These are phyloP conservation scores for Plectropomus leopardus DNA, from an alignment of 2,113 vertebrate species.

Conservation along the genomic window DNA sequence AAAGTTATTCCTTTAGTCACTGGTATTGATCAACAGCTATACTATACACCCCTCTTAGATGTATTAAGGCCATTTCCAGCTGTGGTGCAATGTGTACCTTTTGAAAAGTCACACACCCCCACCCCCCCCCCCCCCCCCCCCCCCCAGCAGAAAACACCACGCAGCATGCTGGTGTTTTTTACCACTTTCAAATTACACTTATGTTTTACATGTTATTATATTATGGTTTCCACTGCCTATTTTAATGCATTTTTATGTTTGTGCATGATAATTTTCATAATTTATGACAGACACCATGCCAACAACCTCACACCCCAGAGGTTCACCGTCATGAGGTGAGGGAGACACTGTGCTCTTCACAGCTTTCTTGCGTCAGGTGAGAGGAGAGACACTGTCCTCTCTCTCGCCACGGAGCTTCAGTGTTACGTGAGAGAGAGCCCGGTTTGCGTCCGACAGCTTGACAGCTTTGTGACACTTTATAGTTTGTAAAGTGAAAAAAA, in stretches of 20 bases:
- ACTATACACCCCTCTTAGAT: constrained; percentile 18
- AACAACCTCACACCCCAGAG: too few relatives aligned
- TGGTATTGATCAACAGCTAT: constrained; percentile 53
- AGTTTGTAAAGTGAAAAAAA: too few relatives aligned
- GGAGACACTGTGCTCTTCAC: too few relatives aligned
- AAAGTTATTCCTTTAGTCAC: constrained; percentile 32
- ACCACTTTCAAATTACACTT: neutral
- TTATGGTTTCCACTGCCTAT: neutral
- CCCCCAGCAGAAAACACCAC: neutral
- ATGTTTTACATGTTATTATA: neutral
- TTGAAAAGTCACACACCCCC: constrained; percentile 21
- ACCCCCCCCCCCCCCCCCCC: too few relatives aligned
- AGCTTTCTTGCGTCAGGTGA: too few relatives aligned
- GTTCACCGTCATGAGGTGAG: too few relatives aligned
- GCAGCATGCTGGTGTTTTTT: neutral
- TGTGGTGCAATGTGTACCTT: constrained; percentile 30
- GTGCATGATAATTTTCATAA: too few relatives aligned
- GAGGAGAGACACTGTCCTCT: too few relatives aligned
- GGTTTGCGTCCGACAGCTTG: too few relatives aligned
- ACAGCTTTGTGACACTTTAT: too few relatives aligned
- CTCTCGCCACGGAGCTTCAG: too few relatives aligned
- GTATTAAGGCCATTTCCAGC: constrained; percentile 33
- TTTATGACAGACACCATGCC: neutral
- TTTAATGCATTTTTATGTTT: neutral
- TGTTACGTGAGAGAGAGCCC: too few relatives aligned